Evolutionary conservation across 2,113 vertebrate species (phyloP).

Genomic region (rabbit (Oryctolagus cuniculus)): mOryCun1.1 NC_091441.1:16669501-16670000

Average conservation of each 20-base stretch:
- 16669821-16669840: neutral
- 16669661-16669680: neutral
- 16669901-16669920: neutral
- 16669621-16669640: neutral
- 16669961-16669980: neutral
- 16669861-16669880: constrained; percentile 6
- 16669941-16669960: neutral
- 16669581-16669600: constrained; percentile 13
- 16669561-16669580: neutral
- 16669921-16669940: neutral
- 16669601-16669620: neutral
- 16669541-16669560: neutral
- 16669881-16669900: neutral
- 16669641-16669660: neutral
- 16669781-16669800: neutral
- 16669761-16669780: neutral
- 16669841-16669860: neutral
- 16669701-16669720: neutral
- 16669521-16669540: neutral
- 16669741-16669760: neutral
- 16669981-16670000: neutral
- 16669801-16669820: neutral
- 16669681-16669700: neutral
- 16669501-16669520: neutral
- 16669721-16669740: neutral